phyloP scores from a whole-genome alignment of 53 echinoderm and acorn worm genomes.

The Actinopyga echinites region DNA sequence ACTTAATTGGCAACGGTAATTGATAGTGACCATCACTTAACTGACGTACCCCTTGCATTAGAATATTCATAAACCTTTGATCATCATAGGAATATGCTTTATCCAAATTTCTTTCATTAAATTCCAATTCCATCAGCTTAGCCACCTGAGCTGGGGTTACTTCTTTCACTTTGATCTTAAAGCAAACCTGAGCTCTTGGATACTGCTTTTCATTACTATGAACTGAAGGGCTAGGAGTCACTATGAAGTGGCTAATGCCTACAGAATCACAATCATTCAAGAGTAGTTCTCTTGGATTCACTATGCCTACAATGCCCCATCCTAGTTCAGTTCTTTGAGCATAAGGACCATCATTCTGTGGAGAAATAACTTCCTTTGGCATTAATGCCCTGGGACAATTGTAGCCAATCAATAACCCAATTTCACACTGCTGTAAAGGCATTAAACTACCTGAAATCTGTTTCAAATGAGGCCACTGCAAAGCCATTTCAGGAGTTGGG shows the following conservation, averaged over 20 bases:
- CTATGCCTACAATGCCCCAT: neutral
- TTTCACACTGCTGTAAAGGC: neutral
- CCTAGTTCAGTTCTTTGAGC: neutral
- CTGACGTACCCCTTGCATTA: neutral
- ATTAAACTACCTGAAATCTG: neutral
- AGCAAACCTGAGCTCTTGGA: slow-evolving; percentile 4
- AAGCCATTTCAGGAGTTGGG: neutral
- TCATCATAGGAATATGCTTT: neutral
- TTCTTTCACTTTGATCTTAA: neutral
- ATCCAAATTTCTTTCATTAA: neutral
- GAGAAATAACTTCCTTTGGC: neutral
- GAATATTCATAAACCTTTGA: slow-evolving; percentile 13
- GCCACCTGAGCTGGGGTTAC: neutral
- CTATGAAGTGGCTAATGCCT: neutral
- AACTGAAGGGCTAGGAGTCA: neutral
- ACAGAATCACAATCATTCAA: neutral
- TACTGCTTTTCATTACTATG: neutral
- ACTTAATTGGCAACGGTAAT: slow-evolving; percentile 41
- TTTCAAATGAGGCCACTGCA: neutral
- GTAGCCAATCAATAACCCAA: slow-evolving; percentile 11
- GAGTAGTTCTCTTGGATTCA: neutral
- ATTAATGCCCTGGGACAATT: neutral
- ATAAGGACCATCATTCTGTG: neutral
- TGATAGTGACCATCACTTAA: slow-evolving; percentile 47
- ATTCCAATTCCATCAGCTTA: neutral